Percentiles rank a stretch among this genome's conserved stretches.
phyloP scores from a whole-genome alignment of 2,888 invertebrate genomes.

The Fragum whitleyi region DNA sequence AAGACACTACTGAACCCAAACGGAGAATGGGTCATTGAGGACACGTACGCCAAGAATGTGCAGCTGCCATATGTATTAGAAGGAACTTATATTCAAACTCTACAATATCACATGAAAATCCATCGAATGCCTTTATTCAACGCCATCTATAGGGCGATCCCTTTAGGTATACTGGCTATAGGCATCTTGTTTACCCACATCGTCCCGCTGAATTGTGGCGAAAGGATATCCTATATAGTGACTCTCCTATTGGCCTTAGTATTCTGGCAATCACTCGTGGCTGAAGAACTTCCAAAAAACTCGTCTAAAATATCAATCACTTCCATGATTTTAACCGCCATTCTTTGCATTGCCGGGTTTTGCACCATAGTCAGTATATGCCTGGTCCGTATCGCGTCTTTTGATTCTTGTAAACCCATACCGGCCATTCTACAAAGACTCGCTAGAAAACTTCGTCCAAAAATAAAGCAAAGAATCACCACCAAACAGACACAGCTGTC shows the following conservation, averaged over 20 bases:
- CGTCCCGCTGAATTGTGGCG: not conserved
- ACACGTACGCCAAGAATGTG: not conserved
- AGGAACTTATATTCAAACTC: not conserved
- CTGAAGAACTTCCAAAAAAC: constrained; percentile 4
- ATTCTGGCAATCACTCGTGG: constrained; percentile 9
- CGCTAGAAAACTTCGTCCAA: not conserved
- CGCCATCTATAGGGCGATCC: not conserved
- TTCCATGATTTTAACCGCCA: not conserved
- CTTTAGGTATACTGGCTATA: not conserved
- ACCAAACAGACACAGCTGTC: not conserved
- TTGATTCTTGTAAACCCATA: not conserved
- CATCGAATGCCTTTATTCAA: not conserved
- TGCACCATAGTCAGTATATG: not conserved
- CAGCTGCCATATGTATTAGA: not conserved
- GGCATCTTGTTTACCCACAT: not conserved
- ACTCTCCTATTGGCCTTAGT: not conserved
- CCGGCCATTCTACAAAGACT: constrained; percentile 3
- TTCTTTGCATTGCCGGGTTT: not conserved
- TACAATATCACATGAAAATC: not conserved
- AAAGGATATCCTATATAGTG: constrained; percentile 2
- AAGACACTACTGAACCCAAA: not conserved
- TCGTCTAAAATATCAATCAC: constrained; percentile 4
- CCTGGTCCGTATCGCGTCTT: not conserved
- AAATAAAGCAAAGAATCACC: not conserved
- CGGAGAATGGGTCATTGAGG: constrained; percentile 9